Percentiles rank a stretch among this genome's conserved stretches.
Conservation (phyloP, 2,888 invertebrate genomes). For the Dusona sp. region DNA sequence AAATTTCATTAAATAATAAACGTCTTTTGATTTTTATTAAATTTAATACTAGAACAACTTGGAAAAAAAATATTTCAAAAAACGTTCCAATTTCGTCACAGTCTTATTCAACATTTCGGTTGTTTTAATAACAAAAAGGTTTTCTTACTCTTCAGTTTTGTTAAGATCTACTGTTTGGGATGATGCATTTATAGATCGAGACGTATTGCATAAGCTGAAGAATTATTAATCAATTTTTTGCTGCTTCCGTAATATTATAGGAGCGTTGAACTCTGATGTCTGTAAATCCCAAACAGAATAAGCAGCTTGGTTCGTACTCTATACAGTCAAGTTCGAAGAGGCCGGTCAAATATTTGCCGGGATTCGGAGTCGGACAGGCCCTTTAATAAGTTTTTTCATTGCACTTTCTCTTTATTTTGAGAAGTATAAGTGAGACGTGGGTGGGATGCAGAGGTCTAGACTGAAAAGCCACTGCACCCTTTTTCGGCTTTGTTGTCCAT, state of each 20-base stretch:
- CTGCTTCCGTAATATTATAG: not conserved
- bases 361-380: constrained; percentile 71
- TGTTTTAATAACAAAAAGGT: not conserved
- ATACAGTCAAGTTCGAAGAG: constrained; percentile 74
- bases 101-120: not conserved
- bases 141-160: not conserved
- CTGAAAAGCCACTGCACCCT: constrained; percentile 1
- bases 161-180: not conserved
- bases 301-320: constrained; percentile 77
- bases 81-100: not conserved
- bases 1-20: not conserved
- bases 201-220: not conserved
- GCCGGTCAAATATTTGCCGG: constrained; percentile 82
- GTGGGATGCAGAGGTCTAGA: constrained; percentile 44
- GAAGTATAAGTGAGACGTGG: constrained; percentile 29
- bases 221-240: not conserved
- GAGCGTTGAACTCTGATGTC: not conserved
- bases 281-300: not conserved
- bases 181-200: not conserved
- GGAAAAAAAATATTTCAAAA: not conserved
- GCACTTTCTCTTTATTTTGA: constrained; percentile 76
- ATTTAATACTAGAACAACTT: not conserved
- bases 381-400: constrained; percentile 80
- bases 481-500: constrained; percentile 69
- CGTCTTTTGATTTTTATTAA: not conserved